A percentile compares a stretch with the other conserved stretches of the same genome.
phyloP scores from a whole-genome alignment of 1,140 invertebrate species.

The Caenorhabditis brenneri region DNA sequence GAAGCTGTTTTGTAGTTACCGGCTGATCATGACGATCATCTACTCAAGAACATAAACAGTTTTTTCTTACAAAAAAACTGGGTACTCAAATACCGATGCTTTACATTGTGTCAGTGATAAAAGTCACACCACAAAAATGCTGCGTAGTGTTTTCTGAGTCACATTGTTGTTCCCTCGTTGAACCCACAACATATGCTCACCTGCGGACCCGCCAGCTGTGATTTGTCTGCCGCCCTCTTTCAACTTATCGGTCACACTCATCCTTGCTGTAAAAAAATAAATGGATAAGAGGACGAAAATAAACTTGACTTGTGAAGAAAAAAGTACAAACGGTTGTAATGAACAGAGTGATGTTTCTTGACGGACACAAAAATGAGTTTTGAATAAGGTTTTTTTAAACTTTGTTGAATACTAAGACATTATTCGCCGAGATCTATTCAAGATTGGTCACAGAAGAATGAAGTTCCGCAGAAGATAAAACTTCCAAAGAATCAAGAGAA shows the following conservation, averaged over 20 bases:
- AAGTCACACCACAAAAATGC: not conserved
- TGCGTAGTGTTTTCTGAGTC: not conserved
- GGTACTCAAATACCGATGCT: constrained; percentile 3
- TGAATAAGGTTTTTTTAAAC: too few species aligned
- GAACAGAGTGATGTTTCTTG: too few species aligned
- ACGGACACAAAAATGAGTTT: too few species aligned
- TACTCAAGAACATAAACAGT: not conserved
- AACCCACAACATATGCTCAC: constrained; percentile 67
- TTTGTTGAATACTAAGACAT: too few species aligned
- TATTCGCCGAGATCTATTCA: too few species aligned
- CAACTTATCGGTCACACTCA: constrained; percentile 60
- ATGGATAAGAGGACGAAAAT: not conserved
- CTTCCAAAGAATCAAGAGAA: too few species aligned
- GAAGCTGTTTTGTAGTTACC: constrained; percentile 1
- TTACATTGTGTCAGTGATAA: not conserved
- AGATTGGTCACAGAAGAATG: too few species aligned
- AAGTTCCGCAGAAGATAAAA: too few species aligned
- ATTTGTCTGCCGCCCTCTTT: constrained; percentile 80
- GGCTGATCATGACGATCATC: not conserved
- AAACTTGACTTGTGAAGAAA: too few species aligned
- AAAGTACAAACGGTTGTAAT: too few species aligned
- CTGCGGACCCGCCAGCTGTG: constrained; percentile 84
- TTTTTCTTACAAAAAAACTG: constrained; percentile 24
- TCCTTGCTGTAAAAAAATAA: not conserved
- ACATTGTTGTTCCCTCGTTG: constrained; percentile 52